Percentiles rank a stretch among this genome's conserved stretches.
phyloP scores from a whole-genome alignment of 2,113 vertebrate genomes.

The Phrynosoma platyrhinos region DNA sequence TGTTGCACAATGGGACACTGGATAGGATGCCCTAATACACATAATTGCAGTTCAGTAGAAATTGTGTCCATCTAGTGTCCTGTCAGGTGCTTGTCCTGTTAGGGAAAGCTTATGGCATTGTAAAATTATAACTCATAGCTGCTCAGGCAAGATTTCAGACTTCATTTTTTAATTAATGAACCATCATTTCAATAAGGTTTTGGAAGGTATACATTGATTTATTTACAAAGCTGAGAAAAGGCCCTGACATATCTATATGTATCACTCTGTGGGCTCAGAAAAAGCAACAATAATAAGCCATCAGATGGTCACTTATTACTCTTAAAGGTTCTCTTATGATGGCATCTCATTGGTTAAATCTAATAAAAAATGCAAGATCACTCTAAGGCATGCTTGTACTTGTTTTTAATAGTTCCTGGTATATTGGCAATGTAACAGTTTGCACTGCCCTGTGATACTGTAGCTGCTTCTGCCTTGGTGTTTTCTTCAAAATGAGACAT shows the following conservation, averaged over 20 bases:
- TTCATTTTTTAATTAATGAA: too few species aligned
- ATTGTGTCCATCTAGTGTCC: too few species aligned
- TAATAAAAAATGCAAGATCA: conserved; percentile 40
- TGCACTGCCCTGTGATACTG: neutral
- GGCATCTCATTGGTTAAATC: neutral
- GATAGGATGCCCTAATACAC: too few species aligned
- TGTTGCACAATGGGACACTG: too few species aligned
- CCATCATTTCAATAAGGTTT: neutral
- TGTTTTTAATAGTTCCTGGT: conserved; percentile 31
- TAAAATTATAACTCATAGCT: too few species aligned
- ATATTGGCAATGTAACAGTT: conserved; percentile 40
- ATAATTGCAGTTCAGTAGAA: too few species aligned
- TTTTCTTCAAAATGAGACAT: conserved; percentile 48
- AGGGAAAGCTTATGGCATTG: too few species aligned
- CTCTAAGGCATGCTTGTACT: conserved; percentile 23
- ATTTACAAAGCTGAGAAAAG: neutral
- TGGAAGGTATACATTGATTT: neutral
- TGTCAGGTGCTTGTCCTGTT: too few species aligned
- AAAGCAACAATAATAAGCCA: neutral
- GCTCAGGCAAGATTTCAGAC: too few species aligned
- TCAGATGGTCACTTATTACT: neutral
- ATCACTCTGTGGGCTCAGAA: neutral
- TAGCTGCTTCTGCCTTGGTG: conserved; percentile 20
- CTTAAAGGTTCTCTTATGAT: conserved; percentile 20
- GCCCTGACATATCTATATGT: too few species aligned